A percentile compares a stretch with the other conserved stretches of the same genome.
These are phyloP conservation scores for Opisthocomus hoazin DNA, from an alignment of 2,113 vertebrate genomes.

Conservation along the genomic window DNA sequence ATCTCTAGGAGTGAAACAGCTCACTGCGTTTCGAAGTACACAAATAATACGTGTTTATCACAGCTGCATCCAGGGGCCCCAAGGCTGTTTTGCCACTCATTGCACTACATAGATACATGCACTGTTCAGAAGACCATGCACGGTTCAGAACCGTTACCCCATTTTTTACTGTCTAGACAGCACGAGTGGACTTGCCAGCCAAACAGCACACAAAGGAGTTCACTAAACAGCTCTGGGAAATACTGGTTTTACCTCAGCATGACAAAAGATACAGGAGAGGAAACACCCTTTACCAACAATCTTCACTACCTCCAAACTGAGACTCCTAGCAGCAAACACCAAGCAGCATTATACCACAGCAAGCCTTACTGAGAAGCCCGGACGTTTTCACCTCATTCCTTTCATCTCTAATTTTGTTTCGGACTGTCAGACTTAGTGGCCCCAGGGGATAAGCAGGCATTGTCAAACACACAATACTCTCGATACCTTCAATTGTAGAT, in stretches of 20 bases:
- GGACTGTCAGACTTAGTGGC: not conserved
- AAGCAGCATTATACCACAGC: not conserved
- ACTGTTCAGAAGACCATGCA: not conserved
- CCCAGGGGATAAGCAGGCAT: not conserved
- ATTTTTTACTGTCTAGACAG: not conserved
- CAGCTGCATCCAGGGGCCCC: not conserved
- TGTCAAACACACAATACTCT: not conserved
- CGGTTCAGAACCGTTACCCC: not conserved
- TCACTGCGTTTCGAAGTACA: not conserved
- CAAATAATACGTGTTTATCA: not conserved
- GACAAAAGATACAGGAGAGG: not conserved
- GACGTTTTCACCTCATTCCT: not conserved
- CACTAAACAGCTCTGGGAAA: not conserved
- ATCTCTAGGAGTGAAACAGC: not conserved
- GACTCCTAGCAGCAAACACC: not conserved
- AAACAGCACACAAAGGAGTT: not conserved
- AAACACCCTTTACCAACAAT: not conserved
- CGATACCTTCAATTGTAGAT: rapidly evolving
- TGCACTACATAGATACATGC: rapidly evolving
- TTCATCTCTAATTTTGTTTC: not conserved
- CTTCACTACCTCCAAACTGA: not conserved
- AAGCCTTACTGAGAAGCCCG: not conserved
- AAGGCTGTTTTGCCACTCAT: not conserved
- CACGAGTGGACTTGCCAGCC: not conserved
- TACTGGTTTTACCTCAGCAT: not conserved